phyloP scores from a whole-genome alignment of 2,888 invertebrate genomes.

The Pteria penguin region DNA sequence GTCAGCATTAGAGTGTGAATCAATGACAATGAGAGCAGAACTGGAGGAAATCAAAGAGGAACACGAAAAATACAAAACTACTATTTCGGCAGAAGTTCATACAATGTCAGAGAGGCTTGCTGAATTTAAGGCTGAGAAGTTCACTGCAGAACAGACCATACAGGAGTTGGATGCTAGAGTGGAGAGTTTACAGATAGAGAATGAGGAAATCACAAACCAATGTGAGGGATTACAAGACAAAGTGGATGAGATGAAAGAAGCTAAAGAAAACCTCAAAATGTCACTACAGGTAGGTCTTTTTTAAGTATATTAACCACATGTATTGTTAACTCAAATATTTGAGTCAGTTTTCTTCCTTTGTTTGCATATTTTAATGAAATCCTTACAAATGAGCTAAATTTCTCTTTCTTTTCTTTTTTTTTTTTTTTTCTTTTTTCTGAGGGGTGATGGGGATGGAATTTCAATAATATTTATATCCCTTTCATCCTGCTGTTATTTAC shows the following conservation, averaged over 20 bases:
- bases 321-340: no score
- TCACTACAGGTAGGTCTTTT: no score
- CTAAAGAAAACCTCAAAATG: no score
- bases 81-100: not conserved
- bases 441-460: no score
- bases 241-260: constrained; percentile 33
- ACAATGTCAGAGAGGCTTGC: not conserved
- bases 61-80: not conserved
- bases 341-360: no score
- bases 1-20: constrained; percentile 14
- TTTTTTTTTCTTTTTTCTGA: no score
- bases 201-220: not conserved
- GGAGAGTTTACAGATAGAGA: not conserved
- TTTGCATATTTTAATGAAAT: no score
- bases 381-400: no score
- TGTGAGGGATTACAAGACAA: constrained; percentile 1
- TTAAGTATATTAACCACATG: no score
- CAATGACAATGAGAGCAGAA: constrained; percentile 1
- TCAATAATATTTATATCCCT: no score
- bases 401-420: no score
- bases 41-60: constrained; percentile 17
- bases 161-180: constrained; percentile 4
- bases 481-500: no score
- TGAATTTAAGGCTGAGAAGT: not conserved
- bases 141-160: not conserved